Percentiles rank a stretch among this genome's conserved stretches.
Evolutionary conservation across 2,888 invertebrate species (phyloP).

Genomic region (Zele albiditarsus): DNA sequence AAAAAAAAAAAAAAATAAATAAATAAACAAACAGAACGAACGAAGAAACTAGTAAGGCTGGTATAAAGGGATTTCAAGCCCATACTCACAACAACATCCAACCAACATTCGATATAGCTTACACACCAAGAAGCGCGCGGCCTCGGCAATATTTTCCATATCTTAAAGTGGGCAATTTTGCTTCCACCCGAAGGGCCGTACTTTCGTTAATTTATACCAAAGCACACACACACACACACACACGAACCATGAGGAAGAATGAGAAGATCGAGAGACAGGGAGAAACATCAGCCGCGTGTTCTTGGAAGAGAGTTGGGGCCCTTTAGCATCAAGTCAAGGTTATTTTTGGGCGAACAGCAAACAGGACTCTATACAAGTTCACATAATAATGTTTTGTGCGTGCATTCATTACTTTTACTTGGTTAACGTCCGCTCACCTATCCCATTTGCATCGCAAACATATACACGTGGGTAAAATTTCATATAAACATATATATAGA

Average conservation of each 20-base stretch:
- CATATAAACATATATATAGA: too few species aligned
- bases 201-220: slow-evolving; percentile 36
- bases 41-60: too few species aligned
- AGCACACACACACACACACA: background rate
- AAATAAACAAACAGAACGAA: too few species aligned
- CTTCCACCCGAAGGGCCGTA: slow-evolving; percentile 25
- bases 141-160: slow-evolving; percentile 29
- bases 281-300: background rate
- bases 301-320: background rate
- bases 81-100: background rate
- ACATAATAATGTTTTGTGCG: slow-evolving; percentile 19
- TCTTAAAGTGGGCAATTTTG: slow-evolving; percentile 31
- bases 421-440: slow-evolving; percentile 1
- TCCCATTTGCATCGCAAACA: too few species aligned
- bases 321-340: slow-evolving; percentile 15
- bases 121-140: slow-evolving; percentile 4
- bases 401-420: slow-evolving; percentile 29
- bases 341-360: slow-evolving; percentile 33
- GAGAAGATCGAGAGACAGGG: too few species aligned
- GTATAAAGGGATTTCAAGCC: background rate
- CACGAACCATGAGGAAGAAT: background rate
- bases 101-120: background rate
- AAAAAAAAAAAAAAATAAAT: too few species aligned
- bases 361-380: background rate
- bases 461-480: too few species aligned